Evolutionary conservation across 2,113 vertebrate genomes (phyloP).

Genomic region (Hiodon alosoides): DNA sequence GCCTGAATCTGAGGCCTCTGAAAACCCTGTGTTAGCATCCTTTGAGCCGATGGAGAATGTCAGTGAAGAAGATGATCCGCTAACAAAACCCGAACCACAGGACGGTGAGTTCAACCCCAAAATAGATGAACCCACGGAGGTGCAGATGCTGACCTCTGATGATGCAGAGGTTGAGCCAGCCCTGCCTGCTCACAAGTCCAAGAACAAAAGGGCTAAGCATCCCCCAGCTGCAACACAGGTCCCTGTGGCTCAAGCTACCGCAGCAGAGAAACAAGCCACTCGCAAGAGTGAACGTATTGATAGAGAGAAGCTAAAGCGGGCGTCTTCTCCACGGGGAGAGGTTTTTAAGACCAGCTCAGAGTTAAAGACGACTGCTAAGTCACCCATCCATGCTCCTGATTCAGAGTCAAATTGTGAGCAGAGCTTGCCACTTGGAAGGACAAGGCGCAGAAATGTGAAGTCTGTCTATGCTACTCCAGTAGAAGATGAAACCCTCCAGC

Average conservation of each 20-base stretch:
- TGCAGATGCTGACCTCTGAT: constrained; percentile 41
- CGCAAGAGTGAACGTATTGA: constrained; percentile 95
- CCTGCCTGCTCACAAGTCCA: constrained; percentile 72
- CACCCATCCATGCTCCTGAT: constrained; percentile 74
- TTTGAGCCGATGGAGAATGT: constrained; percentile 50
- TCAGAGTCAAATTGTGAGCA: constrained; percentile 68
- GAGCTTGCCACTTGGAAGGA: constrained; percentile 71
- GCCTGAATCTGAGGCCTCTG: constrained; percentile 39
- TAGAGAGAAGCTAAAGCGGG: constrained; percentile 86
- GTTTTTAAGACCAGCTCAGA: constrained; percentile 64
- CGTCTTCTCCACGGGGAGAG: constrained; percentile 84
- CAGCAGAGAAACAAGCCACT: constrained; percentile 78
- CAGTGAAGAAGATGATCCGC: constrained; percentile 51
- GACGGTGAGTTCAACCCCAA: constrained; percentile 45
- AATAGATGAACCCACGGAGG: constrained; percentile 49
- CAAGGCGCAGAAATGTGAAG: constrained; percentile 84
- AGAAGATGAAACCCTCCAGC: constrained; percentile 70
- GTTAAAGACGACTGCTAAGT: constrained; percentile 74
- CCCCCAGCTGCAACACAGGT: constrained; percentile 57
- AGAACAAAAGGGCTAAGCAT: constrained; percentile 79
- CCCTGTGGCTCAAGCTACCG: constrained; percentile 35
- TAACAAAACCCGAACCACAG: constrained; percentile 37
- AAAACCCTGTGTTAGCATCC: constrained; percentile 39
- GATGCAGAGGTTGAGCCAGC: constrained; percentile 63
- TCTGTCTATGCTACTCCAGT: constrained; percentile 87